Evolutionary conservation across 2,888 invertebrate genomes (phyloP), one percentile per base, ranked within the genome.

Genomic region (Onthophagus sagittarius): DNA sequence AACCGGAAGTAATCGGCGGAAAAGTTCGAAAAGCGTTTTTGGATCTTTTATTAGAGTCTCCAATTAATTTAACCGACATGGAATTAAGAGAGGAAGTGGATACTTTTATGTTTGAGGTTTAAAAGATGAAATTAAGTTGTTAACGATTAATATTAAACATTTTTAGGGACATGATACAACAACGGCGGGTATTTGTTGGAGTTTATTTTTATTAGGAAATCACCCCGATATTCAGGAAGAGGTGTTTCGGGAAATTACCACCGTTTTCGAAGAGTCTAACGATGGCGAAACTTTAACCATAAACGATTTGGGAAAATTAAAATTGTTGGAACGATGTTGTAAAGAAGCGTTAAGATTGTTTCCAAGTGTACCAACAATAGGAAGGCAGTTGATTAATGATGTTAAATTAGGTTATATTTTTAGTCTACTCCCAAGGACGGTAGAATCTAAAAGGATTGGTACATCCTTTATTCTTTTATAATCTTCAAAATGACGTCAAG

Each of bases 281-380:
- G 39, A 53, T 53, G 23, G 23, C 3, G 15, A 87, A 0, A 87
- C 86, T 2, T 86, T 89, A 83, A 87, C 88, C 65, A 23, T 67
- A 0, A 67, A 23, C 11, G 89, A 90, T 76, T 82, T 92, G 11
- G 83, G 88, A 74, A 87, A 88, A 72, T 89, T 92, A 89, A 87
- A 88, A 73, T 92, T 92, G 79, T 85, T 92, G 76, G 92, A 92
- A 77, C 88, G 89, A 77, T 92, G 91, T 77, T 90, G 92, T 69
- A 92, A 92, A 81, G 92, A 92, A 81, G 87, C 91, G 0, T 79
- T 92, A 70, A 84, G 92, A 69, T 81, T 92, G 5, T 91, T 89
- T 77, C 92, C 93, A 0, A 91, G 91, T 77, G 91, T 92, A 3
- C 90, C 90, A 32, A 88, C 91, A 78, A 88, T 93, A 78, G 88